Base-by-base conservation (phyloP, 1,140 invertebrate species). In the Drosophila pandora region DNA sequence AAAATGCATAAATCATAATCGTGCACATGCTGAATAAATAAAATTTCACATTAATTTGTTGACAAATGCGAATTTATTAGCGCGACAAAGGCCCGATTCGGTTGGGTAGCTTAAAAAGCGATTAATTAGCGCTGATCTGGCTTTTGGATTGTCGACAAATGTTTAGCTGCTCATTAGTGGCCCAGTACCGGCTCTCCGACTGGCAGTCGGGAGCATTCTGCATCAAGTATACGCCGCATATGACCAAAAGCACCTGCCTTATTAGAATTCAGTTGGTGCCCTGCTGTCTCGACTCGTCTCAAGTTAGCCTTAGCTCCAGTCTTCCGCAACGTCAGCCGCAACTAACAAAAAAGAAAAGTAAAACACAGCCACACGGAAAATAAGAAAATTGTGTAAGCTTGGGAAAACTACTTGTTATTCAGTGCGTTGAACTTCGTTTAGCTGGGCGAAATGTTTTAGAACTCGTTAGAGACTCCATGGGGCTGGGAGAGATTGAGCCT, bases 391-490 rank as follows among this genome's bases (percentile, higher is more conserved):
- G 59, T 70, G 60, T 28, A 41, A 28, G 74, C 47, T 48, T 43
- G 48, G 55, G n/a, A 71, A 75, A 87, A 87, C 82, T 87, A 88
- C 82, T 87, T 87, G 83, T 68, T 87, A 87, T 87, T 78, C 82
- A 87, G 79, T 87, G 65, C 83, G 82, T 88, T 87, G 80, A 87
- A 75, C 82, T 87, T 87, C 82, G 82, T 87, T 87, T 87, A 87
- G 83, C 65, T 76, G 78, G 83, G 79, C 82, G 70, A 87, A 87
- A 87, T 87, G 79, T 87, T 87, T 88, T 65, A 79, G 78, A 87
- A 78, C 82, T 87, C 83, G 82, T 87, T 87, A 85, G 82, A 59
- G 78, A 60, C 41, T 59, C 49, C 68, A 56, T 58, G 70, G 54
- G 45, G 25, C 34, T 45, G 37, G 34, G 61, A 56, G 45, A 82